These are phyloP conservation scores for Nixonia krombeini DNA, from an alignment of 1,140 invertebrate genomes.

Conservation along the genomic window DNA sequence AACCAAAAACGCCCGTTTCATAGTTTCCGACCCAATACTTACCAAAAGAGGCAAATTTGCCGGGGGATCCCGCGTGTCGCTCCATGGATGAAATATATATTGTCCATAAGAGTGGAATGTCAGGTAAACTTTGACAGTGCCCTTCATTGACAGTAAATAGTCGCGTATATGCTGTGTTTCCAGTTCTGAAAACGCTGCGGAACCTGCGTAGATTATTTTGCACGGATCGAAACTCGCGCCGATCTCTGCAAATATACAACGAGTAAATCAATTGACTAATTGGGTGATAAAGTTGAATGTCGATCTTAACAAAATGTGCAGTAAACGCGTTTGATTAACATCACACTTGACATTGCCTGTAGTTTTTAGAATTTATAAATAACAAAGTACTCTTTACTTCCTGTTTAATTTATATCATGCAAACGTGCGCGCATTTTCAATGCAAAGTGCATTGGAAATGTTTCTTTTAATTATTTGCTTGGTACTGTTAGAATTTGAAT, in stretches of 20 bases:
- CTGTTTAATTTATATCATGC: too few relatives aligned
- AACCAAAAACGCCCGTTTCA: neutral
- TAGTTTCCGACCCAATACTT: constrained; percentile 42
- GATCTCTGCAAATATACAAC: constrained; percentile 55
- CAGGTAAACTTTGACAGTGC: constrained; percentile 77
- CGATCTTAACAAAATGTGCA: too few relatives aligned
- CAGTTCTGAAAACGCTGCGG: constrained; percentile 80
- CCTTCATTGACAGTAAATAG: constrained; percentile 70
- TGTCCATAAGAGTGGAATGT: constrained; percentile 80
- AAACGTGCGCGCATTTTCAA: too few relatives aligned
- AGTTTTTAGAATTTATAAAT: too few relatives aligned
- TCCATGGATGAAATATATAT: constrained; percentile 82
- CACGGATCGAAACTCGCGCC: constrained; percentile 79
- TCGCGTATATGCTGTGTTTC: constrained; percentile 77
- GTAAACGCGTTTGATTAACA: too few relatives aligned
- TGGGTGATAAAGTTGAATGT: too few relatives aligned
- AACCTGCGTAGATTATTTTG: constrained; percentile 80
- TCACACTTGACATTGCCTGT: too few relatives aligned
- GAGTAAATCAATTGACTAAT: too few relatives aligned
- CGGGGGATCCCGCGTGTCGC: constrained; percentile 73
- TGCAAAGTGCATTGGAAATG: too few relatives aligned
- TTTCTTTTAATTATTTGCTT: too few relatives aligned
- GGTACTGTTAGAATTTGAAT: too few relatives aligned
- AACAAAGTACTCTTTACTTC: too few relatives aligned
- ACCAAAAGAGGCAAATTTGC: constrained; percentile 69